Base-by-base conservation (phyloP, 1,140 invertebrate species). In the Panulirus ornatus region DNA sequence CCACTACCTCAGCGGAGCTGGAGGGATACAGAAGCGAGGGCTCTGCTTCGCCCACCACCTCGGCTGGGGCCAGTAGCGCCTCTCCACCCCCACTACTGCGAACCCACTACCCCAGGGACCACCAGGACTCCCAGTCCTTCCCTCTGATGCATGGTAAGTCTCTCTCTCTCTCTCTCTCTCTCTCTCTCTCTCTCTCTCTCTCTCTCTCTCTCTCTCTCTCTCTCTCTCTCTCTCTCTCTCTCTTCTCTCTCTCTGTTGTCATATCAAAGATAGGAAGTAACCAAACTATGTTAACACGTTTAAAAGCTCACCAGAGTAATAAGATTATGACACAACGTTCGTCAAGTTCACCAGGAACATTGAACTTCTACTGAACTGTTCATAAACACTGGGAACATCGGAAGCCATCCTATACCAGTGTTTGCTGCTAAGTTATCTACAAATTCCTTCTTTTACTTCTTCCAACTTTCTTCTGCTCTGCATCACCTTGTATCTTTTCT, bases 321-420 rank as follows among this genome's bases (percentile, higher is more conserved):
- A 70, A 30, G 66, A 70, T 16, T 34, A 30, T 38, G 36, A 34
- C 11, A 19, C 8, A 8, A 14, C n/a, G 34, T 73, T 38, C 42
- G 34, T 36, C 70, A 73, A 14, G n/a, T 8, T 22, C 22, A 70
- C 63, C n/a, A 27, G 70, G 30, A 73, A 73, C 30, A 71, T 36
- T 36, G 70, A 73, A 73, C 42, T 73, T 34, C 42, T 73, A 38
- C 42, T 34, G 42, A 38, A 73, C 42, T 34, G 36, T 73, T 73
- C 42, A 73, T 38, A 73, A 30, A 73, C 42, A 58, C 51, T 22
- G 22, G 11, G 11, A 11, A 11, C 51, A 58, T 58, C 11, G 11
- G 11, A 58, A 58, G 11, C 51, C 51, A 11, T 58, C 51, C 51
- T 11, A 11, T 11, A 58, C 51, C 11, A 11, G 11, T 58, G 51